Evolutionary conservation across 2,888 invertebrate species (phyloP).

Genomic region (Andrena minutula): DNA sequence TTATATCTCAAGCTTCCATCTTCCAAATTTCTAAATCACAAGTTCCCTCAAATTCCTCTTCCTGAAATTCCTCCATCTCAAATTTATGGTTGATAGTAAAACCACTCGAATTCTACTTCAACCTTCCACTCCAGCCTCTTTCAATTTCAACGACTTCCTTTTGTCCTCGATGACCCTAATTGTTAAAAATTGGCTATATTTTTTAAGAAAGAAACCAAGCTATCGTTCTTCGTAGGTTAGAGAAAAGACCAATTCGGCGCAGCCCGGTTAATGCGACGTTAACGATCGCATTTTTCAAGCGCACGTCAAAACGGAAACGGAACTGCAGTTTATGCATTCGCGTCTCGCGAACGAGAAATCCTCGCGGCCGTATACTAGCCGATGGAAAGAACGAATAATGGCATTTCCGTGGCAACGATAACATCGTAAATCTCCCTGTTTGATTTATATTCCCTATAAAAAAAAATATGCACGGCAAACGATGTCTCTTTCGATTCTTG

Average conservation of each 20-base stretch:
- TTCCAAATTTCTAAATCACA: not conserved
- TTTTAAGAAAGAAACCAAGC: not conserved
- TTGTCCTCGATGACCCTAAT: not conserved
- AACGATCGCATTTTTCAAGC: slow-evolving; percentile 26
- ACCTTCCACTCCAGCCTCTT: not conserved
- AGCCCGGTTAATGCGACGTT: slow-evolving; percentile 13
- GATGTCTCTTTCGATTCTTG: slow-evolving; percentile 6
- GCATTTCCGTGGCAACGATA: slow-evolving; percentile 25
- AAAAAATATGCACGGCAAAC: slow-evolving; percentile 11
- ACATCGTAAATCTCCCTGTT: slow-evolving; percentile 24
- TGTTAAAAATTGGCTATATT: not conserved
- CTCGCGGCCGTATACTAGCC: not conserved
- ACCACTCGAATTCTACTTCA: no score
- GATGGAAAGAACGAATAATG: slow-evolving; percentile 15
- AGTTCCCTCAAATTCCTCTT: not conserved
- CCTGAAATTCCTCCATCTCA: not conserved
- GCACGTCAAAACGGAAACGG: slow-evolving; percentile 1
- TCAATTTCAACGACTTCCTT: not conserved
- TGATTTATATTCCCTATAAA: slow-evolving; percentile 21
- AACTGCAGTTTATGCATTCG: slow-evolving; percentile 17
- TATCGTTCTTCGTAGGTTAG: not conserved
- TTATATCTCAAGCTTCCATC: not conserved
- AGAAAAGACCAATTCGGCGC: not conserved
- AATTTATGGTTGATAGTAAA: not conserved
- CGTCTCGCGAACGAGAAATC: slow-evolving; percentile 4